phyloP scores from a whole-genome alignment of 1,140 invertebrate species.

The Cydia fagiglandana region DNA sequence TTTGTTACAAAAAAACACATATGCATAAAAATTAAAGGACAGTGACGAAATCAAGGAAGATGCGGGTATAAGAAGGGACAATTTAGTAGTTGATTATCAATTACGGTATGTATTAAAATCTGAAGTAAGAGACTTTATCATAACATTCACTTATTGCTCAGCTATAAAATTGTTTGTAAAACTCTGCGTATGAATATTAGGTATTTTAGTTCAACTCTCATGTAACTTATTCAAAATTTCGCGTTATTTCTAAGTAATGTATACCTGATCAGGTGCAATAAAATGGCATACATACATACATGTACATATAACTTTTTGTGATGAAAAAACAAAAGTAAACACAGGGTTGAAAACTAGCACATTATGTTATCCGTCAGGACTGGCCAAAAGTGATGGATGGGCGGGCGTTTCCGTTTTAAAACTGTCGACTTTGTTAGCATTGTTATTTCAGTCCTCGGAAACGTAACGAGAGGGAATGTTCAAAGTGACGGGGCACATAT shows the following conservation, averaged over 20 bases:
- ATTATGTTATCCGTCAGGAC: constrained; percentile 47
- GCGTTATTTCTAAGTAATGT: background rate
- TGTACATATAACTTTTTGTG: background rate
- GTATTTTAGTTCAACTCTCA: background rate
- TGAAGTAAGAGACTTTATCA: no score
- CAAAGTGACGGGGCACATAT: constrained; percentile 66
- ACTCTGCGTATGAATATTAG: no score
- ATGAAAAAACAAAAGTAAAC: constrained; percentile 24
- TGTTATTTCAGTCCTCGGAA: constrained; percentile 75
- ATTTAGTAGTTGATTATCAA: no score
- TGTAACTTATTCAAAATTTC: background rate
- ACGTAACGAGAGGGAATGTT: constrained; percentile 67
- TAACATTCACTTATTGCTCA: no score
- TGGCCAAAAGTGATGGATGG: constrained; percentile 59
- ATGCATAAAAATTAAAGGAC: no score
- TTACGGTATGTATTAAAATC: no score
- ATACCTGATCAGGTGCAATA: no score
- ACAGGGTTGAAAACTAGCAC: constrained; percentile 25
- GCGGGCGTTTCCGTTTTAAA: constrained; percentile 63
- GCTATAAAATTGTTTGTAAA: no score
- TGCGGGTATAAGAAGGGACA: no score
- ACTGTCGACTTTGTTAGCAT: constrained; percentile 53
- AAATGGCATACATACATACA: no score
- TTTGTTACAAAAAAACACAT: no score
- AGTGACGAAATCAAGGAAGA: no score